Conservation (phyloP, 2,797 vertebrate genomes). For the Pelodytes ibericus region DNA sequence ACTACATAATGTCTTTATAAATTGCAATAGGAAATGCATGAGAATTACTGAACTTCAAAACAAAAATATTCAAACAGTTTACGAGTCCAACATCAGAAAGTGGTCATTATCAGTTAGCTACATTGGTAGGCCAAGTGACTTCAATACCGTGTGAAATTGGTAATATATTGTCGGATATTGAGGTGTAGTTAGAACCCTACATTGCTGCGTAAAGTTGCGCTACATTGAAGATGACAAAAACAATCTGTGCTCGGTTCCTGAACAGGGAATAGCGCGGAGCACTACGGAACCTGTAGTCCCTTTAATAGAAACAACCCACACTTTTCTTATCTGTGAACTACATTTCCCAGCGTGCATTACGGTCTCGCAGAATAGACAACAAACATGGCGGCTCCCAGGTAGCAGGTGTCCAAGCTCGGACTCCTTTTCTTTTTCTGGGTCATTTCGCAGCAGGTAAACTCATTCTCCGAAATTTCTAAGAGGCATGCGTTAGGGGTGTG, state of each 20-base stretch:
- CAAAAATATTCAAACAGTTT: no score
- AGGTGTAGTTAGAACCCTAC: no score
- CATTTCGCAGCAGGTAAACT: constrained; percentile 13
- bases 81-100: no score
- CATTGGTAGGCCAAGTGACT: no score
- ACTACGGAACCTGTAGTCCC: background rate
- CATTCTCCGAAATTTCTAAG: background rate
- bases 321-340: constrained; percentile 6
- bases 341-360: constrained; percentile 21
- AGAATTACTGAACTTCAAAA: no score
- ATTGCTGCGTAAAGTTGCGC: background rate
- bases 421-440: background rate
- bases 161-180: no score
- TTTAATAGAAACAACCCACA: background rate
- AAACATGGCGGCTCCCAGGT: constrained; percentile 46
- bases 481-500: background rate
- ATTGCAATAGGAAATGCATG: no score
- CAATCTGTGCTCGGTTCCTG: background rate
- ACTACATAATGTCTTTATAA: no score
- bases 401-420: background rate
- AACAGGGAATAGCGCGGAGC: background rate
- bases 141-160: no score
- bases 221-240: background rate
- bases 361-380: background rate
- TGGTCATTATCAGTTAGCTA: no score